A percentile compares a stretch with the other conserved stretches of the same genome.
phyloP scores from a whole-genome alignment of 2,113 vertebrate species.

The Hippopotamus amphibius region DNA sequence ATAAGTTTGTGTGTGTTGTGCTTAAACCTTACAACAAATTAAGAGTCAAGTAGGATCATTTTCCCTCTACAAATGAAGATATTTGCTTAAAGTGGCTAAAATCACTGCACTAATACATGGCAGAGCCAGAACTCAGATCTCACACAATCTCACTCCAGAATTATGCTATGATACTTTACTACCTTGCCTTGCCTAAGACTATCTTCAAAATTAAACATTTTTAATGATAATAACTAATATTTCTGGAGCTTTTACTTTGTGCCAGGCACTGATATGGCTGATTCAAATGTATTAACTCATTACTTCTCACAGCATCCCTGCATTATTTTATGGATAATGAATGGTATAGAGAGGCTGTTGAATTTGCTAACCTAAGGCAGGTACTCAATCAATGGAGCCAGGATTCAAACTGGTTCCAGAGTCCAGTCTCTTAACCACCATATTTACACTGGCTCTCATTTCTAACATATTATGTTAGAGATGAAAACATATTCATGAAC shows the following conservation, averaged over 20 bases:
- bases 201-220: background rate
- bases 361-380: background rate
- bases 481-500: background rate
- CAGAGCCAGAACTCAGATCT: background rate
- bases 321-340: background rate
- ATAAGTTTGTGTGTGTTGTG: background rate
- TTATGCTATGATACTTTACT: background rate
- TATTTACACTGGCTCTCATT: background rate
- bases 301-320: background rate
- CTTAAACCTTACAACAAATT: background rate
- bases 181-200: background rate
- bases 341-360: background rate
- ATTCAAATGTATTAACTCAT: background rate
- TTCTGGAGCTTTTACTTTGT: background rate
- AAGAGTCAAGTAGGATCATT: background rate
- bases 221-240: background rate
- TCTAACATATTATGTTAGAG: background rate
- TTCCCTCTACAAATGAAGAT: background rate
- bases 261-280: background rate
- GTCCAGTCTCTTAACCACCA: background rate
- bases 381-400: background rate
- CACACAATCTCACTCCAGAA: background rate
- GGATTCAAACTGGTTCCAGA: background rate
- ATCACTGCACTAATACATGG: background rate
- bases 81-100: background rate